These are phyloP conservation scores for Musca vetustissima DNA, from an alignment of 1,140 invertebrate genomes.

Conservation along the genomic window DNA sequence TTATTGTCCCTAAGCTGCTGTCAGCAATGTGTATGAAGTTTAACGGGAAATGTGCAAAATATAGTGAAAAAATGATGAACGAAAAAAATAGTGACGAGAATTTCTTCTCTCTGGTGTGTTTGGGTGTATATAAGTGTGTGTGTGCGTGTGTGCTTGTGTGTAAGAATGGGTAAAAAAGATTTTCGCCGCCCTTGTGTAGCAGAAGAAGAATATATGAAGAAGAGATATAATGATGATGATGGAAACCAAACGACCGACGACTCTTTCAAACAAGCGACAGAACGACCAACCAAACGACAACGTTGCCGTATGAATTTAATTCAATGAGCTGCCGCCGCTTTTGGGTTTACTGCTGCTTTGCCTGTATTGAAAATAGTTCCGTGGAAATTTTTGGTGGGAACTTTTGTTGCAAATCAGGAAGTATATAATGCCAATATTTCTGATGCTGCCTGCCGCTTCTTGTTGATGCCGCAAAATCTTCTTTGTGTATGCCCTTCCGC, in stretches of 20 bases:
- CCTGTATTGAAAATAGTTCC: not conserved
- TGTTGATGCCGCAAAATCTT: no score
- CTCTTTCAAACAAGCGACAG: no score
- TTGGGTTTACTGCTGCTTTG: not conserved
- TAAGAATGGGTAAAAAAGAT: no score
- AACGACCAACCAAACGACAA: not conserved
- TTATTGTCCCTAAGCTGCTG: not conserved
- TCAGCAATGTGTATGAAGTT: not conserved
- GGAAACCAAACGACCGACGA: not conserved
- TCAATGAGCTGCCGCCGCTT: no score
- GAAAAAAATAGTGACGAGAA: slow-evolving; percentile 1
- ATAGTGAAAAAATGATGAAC: not conserved
- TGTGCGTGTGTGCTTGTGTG: slow-evolving; percentile 1
- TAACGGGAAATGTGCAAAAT: not conserved
- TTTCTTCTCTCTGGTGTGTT: not conserved
- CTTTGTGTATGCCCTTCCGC: no score
- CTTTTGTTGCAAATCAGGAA: not conserved
- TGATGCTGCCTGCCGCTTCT: no score
- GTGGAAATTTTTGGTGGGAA: no score
- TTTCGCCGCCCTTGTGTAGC: slow-evolving; percentile 16
- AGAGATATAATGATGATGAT: no score
- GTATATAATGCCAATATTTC: not conserved
- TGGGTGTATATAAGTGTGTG: no score
- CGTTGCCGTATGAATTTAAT: not conserved
- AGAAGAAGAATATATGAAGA: no score